A percentile compares a stretch with the other conserved stretches of the same genome.
Conservation (phyloP, 2,113 vertebrate genomes). For the Ginglymostoma cirratum region DNA sequence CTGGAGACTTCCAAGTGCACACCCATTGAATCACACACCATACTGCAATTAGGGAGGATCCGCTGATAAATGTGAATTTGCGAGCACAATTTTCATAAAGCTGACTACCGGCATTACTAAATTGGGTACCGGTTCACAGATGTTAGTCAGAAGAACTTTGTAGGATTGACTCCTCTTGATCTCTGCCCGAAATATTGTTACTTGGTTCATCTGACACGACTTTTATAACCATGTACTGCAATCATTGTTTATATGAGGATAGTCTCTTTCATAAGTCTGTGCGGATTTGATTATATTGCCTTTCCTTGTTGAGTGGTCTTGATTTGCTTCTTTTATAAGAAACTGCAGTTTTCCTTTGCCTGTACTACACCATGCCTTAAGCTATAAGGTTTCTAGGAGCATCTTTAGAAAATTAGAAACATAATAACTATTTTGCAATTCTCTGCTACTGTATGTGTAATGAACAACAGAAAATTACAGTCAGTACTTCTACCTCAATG, state of each 20-base stretch:
- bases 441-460: background rate
- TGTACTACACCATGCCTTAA: background rate
- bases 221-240: background rate
- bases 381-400: background rate
- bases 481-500: background rate
- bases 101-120: background rate
- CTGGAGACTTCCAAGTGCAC: background rate
- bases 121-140: background rate
- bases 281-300: background rate
- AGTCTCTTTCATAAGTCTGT: background rate
- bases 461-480: background rate
- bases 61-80: background rate
- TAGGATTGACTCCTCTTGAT: background rate
- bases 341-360: background rate
- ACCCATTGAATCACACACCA: background rate
- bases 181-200: background rate
- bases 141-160: background rate
- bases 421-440: background rate
- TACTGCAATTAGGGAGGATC: background rate
- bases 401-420: background rate
- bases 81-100: background rate
- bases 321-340: background rate
- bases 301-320: background rate
- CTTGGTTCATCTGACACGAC: background rate
- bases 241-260: background rate